A percentile compares a stretch with the other conserved stretches of the same genome.
Evolutionary conservation across 2,797 vertebrate genomes (phyloP).

Genomic region (Tinamus major): DNA sequence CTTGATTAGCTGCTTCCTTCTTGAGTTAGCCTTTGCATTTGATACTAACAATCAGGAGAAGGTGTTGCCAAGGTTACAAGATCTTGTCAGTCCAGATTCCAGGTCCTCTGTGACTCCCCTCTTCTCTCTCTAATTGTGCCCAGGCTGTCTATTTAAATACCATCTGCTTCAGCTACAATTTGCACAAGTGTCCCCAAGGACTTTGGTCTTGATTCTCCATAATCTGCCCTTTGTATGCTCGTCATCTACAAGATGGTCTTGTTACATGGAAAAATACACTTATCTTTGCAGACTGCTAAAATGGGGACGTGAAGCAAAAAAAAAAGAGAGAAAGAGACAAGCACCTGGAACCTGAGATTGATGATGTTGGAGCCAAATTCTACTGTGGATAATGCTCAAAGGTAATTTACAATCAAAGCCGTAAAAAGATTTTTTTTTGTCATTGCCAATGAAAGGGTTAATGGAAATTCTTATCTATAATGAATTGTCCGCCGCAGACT

Average conservation of each 20-base stretch:
- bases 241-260: background rate
- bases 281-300: slow-evolving; percentile 30
- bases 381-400: background rate
- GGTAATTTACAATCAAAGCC: background rate
- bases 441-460: background rate
- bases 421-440: background rate
- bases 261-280: slow-evolving; percentile 44
- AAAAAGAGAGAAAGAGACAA: background rate
- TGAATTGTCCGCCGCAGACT: background rate
- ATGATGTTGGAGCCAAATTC: background rate
- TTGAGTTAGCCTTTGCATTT: background rate
- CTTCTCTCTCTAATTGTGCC: background rate
- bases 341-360: background rate
- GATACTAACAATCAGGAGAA: slow-evolving; percentile 24
- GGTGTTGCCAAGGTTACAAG: slow-evolving; percentile 54
- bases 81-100: slow-evolving; percentile 22
- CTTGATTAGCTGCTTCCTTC: slow-evolving; percentile 3
- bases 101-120: slow-evolving; percentile 53
- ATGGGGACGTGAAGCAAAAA: background rate
- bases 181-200: slow-evolving; percentile 50
- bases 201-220: slow-evolving; percentile 18
- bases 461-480: background rate
- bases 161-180: slow-evolving; percentile 65
- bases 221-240: slow-evolving; percentile 51
- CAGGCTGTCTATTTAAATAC: slow-evolving; percentile 60